Conservation (phyloP, 2,113 vertebrate genomes). For the Onychostoma macrolepis region DNA sequence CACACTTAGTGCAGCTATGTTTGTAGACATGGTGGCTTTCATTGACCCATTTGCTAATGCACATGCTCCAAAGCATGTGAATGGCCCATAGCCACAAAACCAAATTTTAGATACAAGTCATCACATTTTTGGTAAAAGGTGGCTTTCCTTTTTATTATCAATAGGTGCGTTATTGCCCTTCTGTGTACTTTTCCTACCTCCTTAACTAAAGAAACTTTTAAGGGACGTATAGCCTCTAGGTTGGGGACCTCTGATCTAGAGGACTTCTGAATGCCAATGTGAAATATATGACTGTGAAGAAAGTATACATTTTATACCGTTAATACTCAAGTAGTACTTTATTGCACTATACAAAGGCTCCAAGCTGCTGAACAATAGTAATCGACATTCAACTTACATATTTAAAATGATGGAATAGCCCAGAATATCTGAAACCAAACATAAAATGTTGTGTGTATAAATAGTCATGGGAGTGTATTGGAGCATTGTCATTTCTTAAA, state of each 20-base stretch:
- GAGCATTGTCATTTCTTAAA: not conserved
- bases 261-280: not conserved
- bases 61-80: not conserved
- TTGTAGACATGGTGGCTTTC: not conserved
- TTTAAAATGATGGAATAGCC: not conserved
- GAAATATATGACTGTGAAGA: not conserved
- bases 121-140: not conserved
- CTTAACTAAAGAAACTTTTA: not conserved
- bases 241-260: conserved; percentile 22
- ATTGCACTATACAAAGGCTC: conserved; percentile 26
- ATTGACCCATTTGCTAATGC: not conserved
- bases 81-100: not conserved
- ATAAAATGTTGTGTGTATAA: not conserved
- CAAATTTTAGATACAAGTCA: not conserved
- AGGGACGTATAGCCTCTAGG: not conserved
- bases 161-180: not conserved
- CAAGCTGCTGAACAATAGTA: not conserved
- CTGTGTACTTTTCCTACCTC: not conserved
- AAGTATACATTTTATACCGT: conserved; percentile 6
- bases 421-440: not conserved
- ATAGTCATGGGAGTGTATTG: not conserved
- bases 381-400: not conserved
- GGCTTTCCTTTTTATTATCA: not conserved
- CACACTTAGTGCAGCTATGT: not conserved
- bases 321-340: not conserved